A percentile compares a stretch with the other conserved stretches of the same genome.
Evolutionary conservation across 23 tunicate species (phyloP).

Genomic region (Phallusia fumigata): DNA sequence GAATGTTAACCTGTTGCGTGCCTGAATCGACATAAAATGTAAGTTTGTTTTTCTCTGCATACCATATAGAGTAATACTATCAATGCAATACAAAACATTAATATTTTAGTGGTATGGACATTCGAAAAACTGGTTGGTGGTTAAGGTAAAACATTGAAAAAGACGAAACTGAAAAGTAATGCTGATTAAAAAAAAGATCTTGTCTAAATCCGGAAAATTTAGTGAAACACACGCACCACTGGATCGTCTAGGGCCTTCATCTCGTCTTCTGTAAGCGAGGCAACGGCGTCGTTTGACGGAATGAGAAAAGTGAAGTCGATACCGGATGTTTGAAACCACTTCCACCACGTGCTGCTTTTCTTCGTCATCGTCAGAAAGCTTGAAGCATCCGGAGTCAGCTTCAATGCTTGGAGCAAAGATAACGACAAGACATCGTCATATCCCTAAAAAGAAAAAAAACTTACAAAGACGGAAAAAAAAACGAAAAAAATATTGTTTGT

Average conservation of each 20-base stretch:
- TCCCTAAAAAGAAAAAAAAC: background rate
- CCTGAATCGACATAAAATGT: no score
- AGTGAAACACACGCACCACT: constrained; percentile 11
- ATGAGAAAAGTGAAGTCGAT: constrained; percentile 27
- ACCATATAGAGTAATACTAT: no score
- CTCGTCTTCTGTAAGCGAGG: constrained; percentile 24
- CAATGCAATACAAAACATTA: no score
- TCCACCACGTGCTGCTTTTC: constrained; percentile 1
- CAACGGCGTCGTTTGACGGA: constrained; percentile 45
- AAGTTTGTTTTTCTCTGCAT: no score
- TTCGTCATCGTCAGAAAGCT: constrained; percentile 10
- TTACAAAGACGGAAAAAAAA: no score
- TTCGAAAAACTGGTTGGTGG: no score
- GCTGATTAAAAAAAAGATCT: background rate
- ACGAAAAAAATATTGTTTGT: no score
- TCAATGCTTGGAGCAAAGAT: constrained; percentile 15
- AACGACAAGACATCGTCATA: background rate
- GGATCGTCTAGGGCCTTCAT: constrained; percentile 28
- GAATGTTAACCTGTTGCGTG: no score
- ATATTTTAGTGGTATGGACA: no score
- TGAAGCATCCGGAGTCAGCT: constrained; percentile 9
- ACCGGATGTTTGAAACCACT: background rate
- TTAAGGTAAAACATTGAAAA: no score
- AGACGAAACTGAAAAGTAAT: no score
- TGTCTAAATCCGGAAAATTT: background rate